phyloP scores from a whole-genome alignment of 2,113 vertebrate genomes.

The Triplophysa siluroides region DNA sequence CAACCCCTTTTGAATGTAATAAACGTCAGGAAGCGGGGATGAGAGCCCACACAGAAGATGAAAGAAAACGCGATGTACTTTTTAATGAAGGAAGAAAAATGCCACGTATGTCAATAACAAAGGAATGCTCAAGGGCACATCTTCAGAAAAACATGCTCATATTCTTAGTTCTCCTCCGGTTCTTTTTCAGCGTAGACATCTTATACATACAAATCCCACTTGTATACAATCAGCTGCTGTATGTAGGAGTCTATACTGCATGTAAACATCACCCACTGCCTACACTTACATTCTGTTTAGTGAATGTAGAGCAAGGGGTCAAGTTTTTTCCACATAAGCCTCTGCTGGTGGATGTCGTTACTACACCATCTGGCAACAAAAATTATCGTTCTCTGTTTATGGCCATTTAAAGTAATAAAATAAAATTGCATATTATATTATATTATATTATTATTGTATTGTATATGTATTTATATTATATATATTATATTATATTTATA shows the following conservation, averaged over 20 bases:
- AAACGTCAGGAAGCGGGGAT: background rate
- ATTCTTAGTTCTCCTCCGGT: background rate
- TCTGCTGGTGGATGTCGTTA: too few species aligned
- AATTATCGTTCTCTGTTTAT: too few species aligned
- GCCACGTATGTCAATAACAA: background rate
- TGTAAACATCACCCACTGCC: slow-evolving; percentile 23
- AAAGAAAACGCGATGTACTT: background rate
- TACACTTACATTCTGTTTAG: slow-evolving; percentile 1
- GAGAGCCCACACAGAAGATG: slow-evolving; percentile 21
- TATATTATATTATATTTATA: too few species aligned
- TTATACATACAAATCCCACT: background rate
- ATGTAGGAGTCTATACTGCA: background rate
- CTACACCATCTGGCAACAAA: too few species aligned
- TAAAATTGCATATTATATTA: too few species aligned
- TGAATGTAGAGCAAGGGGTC: background rate
- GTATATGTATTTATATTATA: too few species aligned
- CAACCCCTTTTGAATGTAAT: background rate
- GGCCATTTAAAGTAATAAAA: too few species aligned
- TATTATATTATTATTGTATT: too few species aligned
- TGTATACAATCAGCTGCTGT: background rate
- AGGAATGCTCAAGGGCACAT: slow-evolving; percentile 4
- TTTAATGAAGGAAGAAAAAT: slow-evolving; percentile 3
- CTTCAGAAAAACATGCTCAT: background rate
- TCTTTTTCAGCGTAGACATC: background rate
- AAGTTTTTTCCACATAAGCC: too few species aligned